Evolutionary conservation across 2,888 invertebrate species (phyloP).

Genomic region (Drosophila prostipennis): DNA sequence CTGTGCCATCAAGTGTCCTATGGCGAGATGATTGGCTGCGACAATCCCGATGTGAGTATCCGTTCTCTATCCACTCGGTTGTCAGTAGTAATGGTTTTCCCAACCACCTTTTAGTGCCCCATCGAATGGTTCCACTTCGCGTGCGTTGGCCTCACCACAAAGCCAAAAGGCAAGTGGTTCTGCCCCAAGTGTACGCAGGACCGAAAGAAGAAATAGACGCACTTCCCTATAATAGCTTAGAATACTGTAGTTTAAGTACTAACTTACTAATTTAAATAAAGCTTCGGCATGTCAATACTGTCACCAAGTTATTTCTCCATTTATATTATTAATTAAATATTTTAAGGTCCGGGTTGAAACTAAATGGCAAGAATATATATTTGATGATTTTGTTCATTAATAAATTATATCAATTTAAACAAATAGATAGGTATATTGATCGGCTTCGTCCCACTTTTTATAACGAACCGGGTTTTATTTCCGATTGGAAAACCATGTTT

Average conservation of each 20-base stretch:
- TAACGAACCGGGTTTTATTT: too few species aligned
- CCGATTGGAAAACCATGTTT: not conserved
- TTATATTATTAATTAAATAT: not conserved
- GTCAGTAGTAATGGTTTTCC: not conserved
- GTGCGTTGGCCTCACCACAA: constrained; percentile 93
- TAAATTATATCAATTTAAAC: too few species aligned
- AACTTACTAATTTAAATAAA: constrained; percentile 27
- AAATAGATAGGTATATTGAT: too few species aligned
- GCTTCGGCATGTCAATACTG: not conserved
- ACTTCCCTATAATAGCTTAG: constrained; percentile 14
- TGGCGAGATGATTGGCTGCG: constrained; percentile 98
- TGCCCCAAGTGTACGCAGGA: constrained; percentile 96
- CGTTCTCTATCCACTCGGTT: too few species aligned
- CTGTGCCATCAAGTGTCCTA: constrained; percentile 98
- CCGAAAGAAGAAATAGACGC: constrained; percentile 90
- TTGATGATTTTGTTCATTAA: not conserved
- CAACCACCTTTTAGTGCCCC: constrained; percentile 85
- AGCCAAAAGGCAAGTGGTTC: constrained; percentile 97
- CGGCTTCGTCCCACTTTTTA: too few species aligned
- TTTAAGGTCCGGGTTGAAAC: too few species aligned
- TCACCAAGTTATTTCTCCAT: not conserved
- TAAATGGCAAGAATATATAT: too few species aligned
- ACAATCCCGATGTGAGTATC: constrained; percentile 89
- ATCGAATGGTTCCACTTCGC: constrained; percentile 98
- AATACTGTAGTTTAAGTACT: constrained; percentile 30